Evolutionary conservation across 2,113 vertebrate genomes (phyloP), one percentile per base, ranked within the genome.

Genomic region (Vulpes ferrilata): DNA sequence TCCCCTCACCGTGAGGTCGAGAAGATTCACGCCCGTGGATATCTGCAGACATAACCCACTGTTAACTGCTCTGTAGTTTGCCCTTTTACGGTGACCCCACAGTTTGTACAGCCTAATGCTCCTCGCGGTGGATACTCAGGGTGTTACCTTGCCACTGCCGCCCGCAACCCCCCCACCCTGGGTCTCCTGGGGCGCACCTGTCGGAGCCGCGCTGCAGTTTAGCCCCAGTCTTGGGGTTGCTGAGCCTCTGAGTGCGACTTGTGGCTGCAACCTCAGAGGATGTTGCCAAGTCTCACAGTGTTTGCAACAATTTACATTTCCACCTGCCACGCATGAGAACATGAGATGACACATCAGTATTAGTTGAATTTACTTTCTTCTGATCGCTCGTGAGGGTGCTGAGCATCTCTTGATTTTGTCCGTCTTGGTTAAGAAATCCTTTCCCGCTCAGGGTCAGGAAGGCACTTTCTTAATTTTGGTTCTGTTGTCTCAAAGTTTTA

Each of bases 101-200:
- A 16, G 7, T 32, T 17, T 38, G 35, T 4, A 8, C 15, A 73
- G 35, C 15, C 51, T 43, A 43, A 0, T 17, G 32, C 62, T 94
- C 11, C 53, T 55, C 2, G 30, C 0, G 9, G 35, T 43, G 86
- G 27, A 20, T 59, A 10, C 57, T 80, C 17, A 20, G 53, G 48
- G 38, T 32, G 67, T 74, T 74, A 10, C 7, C 5, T 32, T 74
- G 55, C 85, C 53, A 64, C 48, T 16, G 22, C 30, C 9, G 3
- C 15, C 8, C 35, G 3, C 19, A 8, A 23, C 4, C 35, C 23
- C 17, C 32, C 48, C 2, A 38, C 19, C 15, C 23, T 0, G 0
- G 17, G 9, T 78, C 20, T 19, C 3, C 71, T 38, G 38, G 51
- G 32, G 65, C 3, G 5, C 20, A 4, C 0, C 3, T 9, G 23